A percentile compares a stretch with the other conserved stretches of the same genome.
These are phyloP conservation scores for Schizothorax lantsangensis DNA, from an alignment of 2,797 vertebrate species.

Conservation along the genomic window DNA sequence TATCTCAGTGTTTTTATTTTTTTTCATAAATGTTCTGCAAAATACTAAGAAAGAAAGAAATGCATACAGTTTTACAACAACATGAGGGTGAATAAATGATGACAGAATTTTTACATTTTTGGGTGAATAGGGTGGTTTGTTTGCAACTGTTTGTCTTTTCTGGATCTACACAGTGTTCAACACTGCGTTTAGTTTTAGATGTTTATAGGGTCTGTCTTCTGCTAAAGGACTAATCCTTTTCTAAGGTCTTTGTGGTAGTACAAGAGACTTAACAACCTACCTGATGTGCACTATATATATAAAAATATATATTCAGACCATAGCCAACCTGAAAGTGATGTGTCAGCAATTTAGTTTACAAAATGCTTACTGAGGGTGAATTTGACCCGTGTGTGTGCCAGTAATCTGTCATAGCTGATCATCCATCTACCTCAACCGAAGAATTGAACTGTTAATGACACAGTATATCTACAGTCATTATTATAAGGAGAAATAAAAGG, in stretches of 20 bases:
- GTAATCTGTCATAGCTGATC: constrained; percentile 6
- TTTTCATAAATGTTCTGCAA: neutral
- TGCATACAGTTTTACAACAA: neutral
- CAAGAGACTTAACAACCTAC: neutral
- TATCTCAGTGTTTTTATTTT: neutral
- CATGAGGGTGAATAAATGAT: neutral
- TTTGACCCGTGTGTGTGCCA: neutral
- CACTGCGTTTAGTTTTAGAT: neutral
- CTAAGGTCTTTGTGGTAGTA: constrained; percentile 14
- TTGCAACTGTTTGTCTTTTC: neutral
- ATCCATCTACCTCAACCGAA: neutral
- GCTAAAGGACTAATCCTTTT: neutral
- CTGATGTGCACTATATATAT: constrained; percentile 5
- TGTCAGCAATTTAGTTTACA: constrained; percentile 24
- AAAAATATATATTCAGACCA: neutral
- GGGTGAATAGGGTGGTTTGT: neutral
- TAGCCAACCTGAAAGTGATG: constrained; percentile 29
- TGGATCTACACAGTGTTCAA: neutral
- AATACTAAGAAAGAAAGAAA: neutral
- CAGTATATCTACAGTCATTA: neutral
- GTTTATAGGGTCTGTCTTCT: constrained; percentile 23
- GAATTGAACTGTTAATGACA: neutral
- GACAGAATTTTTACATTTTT: neutral
- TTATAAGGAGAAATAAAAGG: constrained; percentile 3
- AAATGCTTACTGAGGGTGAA: constrained; percentile 16